Evolutionary conservation across 2,797 vertebrate genomes (phyloP), one percentile per base, ranked within the genome.

Genomic region (Aselliscus stoliczkanus): DNA sequence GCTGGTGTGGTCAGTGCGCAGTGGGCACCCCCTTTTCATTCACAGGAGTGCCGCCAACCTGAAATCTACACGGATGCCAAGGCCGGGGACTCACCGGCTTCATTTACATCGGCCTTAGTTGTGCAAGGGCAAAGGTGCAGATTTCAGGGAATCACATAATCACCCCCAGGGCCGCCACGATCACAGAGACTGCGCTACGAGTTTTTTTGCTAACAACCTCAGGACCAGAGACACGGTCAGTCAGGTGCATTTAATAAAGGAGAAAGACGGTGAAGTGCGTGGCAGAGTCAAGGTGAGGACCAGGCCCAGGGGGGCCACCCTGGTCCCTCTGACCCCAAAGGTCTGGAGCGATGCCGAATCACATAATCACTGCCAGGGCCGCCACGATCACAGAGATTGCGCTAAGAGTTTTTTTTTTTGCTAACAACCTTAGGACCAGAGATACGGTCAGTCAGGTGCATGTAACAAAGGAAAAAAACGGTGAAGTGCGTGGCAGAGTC

Each of bases 391-490:
- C 69, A 47, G 21, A 34, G 21, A 58, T 2, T 14, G 25, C 12
- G 47, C 29, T 31, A 6, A 5, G 44, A 37, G 21, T 42, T 54
- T 39, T 72, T n/a, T n/a, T n/a, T n/a, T 34, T 42, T 42, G 42
- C 88, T 62, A 39, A 60, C 76, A n/a, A 21, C 31, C 72, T 77
- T 25, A 50, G 0, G 23, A 44, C 14, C n/a, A 20, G 14, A 67
- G 5, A 12, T 2, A 2, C 25, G 5, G 1, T 34, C 56, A 7
- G 5, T 27, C 4, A 23, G 31, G 52, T 17, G 44, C 37, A 29
- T n/a, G 73, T 18, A 72, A 93, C 83, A 94, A 86, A 93, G 25
- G 37, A 37, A 11, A 18, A 4, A 72, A 75, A n/a, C n/a, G 42
- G 50, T 76, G 2, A 31, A 20, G n/a, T 12, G 54, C 37, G 58